phyloP scores from a whole-genome alignment of 2,888 invertebrate genomes.

The Lysandra bellargus region DNA sequence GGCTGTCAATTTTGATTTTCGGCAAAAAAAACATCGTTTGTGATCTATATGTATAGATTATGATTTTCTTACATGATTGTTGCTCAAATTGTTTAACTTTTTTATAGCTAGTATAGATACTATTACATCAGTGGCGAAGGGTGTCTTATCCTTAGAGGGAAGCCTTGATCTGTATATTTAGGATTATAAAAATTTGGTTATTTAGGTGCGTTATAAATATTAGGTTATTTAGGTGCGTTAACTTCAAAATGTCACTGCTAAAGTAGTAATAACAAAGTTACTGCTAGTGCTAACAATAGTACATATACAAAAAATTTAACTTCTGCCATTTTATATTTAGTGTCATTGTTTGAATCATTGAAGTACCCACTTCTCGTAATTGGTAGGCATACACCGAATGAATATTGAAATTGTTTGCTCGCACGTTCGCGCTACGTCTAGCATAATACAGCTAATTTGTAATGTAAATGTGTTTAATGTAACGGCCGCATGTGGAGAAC shows the following conservation, averaged over 20 bases:
- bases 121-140: too few species aligned
- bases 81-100: neutral
- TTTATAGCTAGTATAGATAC: neutral
- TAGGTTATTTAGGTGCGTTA: too few species aligned
- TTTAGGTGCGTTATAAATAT: too few species aligned
- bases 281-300: too few species aligned
- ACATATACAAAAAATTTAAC: neutral
- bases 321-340: neutral
- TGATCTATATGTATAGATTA: neutral
- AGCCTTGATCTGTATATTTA: too few species aligned
- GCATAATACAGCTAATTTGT: conserved; percentile 18
- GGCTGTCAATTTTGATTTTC: neutral
- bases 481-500: neutral
- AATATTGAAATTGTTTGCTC: conserved; percentile 13
- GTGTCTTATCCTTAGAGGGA: too few species aligned
- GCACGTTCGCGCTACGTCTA: conserved; percentile 15
- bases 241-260: too few species aligned
- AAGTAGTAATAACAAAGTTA: too few species aligned
- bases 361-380: conserved; percentile 12
- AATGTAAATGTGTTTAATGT: conserved; percentile 8
- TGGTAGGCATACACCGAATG: conserved; percentile 6
- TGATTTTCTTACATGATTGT: neutral
- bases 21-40: neutral
- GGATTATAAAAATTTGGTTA: too few species aligned
- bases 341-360: neutral